Base-by-base conservation (phyloP, 1,140 invertebrate genomes). In the Tetranychus cinnabarinus region DNA sequence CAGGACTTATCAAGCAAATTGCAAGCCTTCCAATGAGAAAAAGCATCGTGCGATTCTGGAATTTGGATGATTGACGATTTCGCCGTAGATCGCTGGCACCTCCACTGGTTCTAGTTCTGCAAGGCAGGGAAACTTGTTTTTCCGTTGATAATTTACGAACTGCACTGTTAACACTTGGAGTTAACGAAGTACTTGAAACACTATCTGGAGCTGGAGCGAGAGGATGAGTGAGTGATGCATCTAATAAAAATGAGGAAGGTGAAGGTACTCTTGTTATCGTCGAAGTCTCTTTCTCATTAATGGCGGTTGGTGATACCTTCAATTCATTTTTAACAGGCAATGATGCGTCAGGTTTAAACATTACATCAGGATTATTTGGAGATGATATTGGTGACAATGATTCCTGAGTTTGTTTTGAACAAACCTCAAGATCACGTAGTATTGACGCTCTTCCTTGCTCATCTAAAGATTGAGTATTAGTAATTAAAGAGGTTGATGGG, bases 21-120 rank as follows among this genome's bases (percentile, higher is more conserved):
- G 95, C 89, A 55, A 79, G 78, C 39, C 83, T 76, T n/a, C 86
- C 88, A 31, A 95, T 84, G 75, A 88, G 73, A 59, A 79, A 83
- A 10, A 95, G 77, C 89, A 95, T 95, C 1, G 88, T 92, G 34
- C 88, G 78, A 75, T 93, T 93, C 64, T 84, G 81, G 60, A 86
- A 83, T 45, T 63, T 52, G 23, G 7, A 45, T 45, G 35, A 23
- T 48, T n/a, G 56, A 39, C 35, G 37, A 60, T 36, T 59, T 61
- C 56, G 54, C 58, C 55, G 56, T 37, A 37, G 54, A 42, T 46
- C 60, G 59, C 57, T 64, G 39, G 3, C 42, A 36, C 8, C 15
- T 35, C 61, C 61, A 33, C 63, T 59, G 2, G 61, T 55, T 33
- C 61, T 31, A 36, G 56, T 60, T 47, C 63, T n/a, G 12, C 42